Evolutionary conservation across 2,113 vertebrate genomes (phyloP), one percentile per base, ranked within the genome.

Genomic region (Oncorhynchus kisutch): DNA sequence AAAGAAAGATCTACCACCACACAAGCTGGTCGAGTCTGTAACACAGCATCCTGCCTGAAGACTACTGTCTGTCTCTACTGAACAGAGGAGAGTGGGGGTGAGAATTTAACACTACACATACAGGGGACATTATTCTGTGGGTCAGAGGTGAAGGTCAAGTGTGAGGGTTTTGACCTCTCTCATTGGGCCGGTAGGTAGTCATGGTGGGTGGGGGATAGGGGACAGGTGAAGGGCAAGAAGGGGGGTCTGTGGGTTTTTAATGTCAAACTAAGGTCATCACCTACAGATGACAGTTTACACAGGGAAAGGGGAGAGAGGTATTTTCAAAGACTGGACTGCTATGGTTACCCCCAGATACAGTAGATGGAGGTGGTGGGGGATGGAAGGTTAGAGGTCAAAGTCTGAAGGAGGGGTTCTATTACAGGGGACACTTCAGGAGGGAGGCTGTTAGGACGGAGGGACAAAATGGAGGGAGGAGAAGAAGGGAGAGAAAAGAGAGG

Each of bases 11-110:
- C 78, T 78, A 78, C 75, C 82, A 74, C 71, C 79, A 83, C 51
- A 79, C 68, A 70, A 70, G 82, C 78, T 78, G 81, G 60, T 71
- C 79, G 71, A 67, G 80, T 78, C 77, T 79, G 57, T 78, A 72
- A 79, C 76, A 82, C 84, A 87, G 86, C 77, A 1, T 88, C 86
- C 88, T 84, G 83, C 82, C 88, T 82, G 79, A 87, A 86, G 82
- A 65, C 72, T 82, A 57, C 84, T 79, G 78, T 77, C 73, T 79
- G 78, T 77, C 74, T 81, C 71, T 57, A 79, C 66, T 71, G 45
- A 75, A 84, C 62, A 77, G 80, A 83, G 72, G 78, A 54, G 67
- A 72, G 72, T 29, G 70, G 49, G 54, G 25, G 22, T 85, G 80
- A 81, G 84, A 54, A 14, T 54, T 54, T 6, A 54, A 54, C 12